These are phyloP conservation scores for Jaculus jaculus DNA, from an alignment of 2,113 vertebrate species.

Conservation along the genomic window DNA sequence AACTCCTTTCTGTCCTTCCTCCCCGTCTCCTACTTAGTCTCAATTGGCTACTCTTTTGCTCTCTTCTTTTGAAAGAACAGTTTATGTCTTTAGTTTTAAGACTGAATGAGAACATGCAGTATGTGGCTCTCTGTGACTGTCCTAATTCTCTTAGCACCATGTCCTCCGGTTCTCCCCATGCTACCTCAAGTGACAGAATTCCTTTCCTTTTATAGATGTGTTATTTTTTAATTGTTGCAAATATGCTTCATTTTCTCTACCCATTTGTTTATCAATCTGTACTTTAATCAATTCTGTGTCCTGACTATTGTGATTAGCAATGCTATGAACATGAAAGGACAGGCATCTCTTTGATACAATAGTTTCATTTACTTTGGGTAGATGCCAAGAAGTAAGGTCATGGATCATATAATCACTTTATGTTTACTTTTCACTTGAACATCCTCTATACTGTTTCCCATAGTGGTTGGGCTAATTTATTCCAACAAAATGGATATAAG, in stretches of 20 bases:
- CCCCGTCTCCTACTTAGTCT: rapidly evolving
- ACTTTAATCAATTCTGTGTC: not conserved
- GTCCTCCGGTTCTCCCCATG: not conserved
- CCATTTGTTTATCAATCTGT: not conserved
- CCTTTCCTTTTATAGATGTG: not conserved
- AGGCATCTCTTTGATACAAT: not conserved
- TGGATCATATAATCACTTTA: not conserved
- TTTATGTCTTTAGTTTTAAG: not conserved
- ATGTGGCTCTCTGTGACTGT: not conserved
- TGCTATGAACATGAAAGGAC: not conserved
- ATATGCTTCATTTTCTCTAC: not conserved
- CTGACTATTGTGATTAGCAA: not conserved
- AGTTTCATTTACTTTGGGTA: not conserved
- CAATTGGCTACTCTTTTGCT: not conserved
- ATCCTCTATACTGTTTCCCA: not conserved
- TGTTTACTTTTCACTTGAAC: not conserved
- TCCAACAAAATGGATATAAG: not conserved
- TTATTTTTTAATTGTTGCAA: not conserved
- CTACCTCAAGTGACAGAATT: not conserved
- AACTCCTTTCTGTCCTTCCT: not conserved
- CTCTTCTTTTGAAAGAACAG: not conserved
- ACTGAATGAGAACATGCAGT: not conserved
- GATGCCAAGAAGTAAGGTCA: not conserved
- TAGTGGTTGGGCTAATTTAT: not conserved
- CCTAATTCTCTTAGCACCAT: not conserved